phyloP scores from a whole-genome alignment of 53 echinoderm and acorn worm genomes.

The Actinopyga echinites region DNA sequence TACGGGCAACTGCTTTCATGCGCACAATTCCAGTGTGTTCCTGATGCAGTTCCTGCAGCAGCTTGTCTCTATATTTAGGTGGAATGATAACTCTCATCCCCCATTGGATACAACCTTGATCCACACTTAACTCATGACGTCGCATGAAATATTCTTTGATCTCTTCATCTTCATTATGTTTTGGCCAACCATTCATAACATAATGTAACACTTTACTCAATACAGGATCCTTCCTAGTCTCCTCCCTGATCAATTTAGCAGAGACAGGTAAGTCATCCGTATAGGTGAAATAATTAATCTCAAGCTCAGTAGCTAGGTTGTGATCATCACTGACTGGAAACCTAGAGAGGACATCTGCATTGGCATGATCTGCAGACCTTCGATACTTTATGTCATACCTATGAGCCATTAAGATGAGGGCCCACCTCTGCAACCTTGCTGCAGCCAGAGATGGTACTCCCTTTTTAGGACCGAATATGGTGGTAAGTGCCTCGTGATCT shows the following conservation, averaged over 20 bases:
- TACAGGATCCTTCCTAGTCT: constrained; percentile 51
- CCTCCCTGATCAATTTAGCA: constrained; percentile 37
- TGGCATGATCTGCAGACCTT: constrained; percentile 49
- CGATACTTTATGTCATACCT: constrained; percentile 58
- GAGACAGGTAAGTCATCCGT: constrained; percentile 29
- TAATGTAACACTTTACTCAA: constrained; percentile 48
- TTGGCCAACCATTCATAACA: constrained; percentile 54
- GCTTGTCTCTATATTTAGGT: constrained; percentile 19
- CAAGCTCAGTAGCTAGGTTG: constrained; percentile 48
- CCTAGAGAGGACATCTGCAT: constrained; percentile 51
- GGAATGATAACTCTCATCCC: constrained; percentile 47
- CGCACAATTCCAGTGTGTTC: constrained; percentile 55
- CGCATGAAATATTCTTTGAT: constrained; percentile 18
- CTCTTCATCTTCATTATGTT: constrained; percentile 46
- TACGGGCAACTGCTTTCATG: constrained; percentile 51
- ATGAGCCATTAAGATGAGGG: constrained; percentile 51
- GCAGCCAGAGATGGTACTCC: constrained; percentile 58
- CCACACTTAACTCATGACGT: constrained; percentile 51
- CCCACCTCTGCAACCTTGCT: constrained; percentile 67
- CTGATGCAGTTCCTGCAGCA: constrained; percentile 48
- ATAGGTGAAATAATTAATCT: constrained; percentile 34
- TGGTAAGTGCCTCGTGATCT: constrained; percentile 60
- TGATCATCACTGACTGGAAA: constrained; percentile 39
- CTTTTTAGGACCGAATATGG: constrained; percentile 54
- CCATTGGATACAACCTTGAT: constrained; percentile 49